Conservation (phyloP, 1,140 invertebrate species). For the Phortica variegata region DNA sequence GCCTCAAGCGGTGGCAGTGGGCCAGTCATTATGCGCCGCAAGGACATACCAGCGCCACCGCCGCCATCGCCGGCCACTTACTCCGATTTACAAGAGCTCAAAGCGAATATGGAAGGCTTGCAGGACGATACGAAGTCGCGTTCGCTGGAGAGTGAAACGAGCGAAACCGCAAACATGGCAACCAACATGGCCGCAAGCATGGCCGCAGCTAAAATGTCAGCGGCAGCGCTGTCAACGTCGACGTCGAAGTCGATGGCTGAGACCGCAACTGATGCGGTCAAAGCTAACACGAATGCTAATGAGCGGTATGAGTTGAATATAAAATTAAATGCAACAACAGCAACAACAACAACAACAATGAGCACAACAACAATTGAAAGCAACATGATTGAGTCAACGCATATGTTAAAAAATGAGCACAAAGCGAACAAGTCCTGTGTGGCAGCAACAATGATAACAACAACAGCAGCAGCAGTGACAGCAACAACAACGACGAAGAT, state of each 20-base stretch:
- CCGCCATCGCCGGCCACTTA: constrained; percentile 50
- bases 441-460: background rate
- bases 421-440: too few relatives aligned
- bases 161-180: constrained; percentile 10
- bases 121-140: constrained; percentile 43
- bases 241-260: too few relatives aligned
- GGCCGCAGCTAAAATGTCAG: background rate
- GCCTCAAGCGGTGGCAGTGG: background rate
- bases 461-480: background rate
- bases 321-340: background rate
- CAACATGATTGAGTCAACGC: too few relatives aligned
- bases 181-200: background rate
- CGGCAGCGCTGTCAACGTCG: background rate
- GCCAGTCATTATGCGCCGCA: constrained; percentile 23
- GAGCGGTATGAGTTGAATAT: too few relatives aligned
- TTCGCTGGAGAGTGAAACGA: constrained; percentile 30
- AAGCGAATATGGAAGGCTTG: constrained; percentile 43
- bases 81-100: constrained; percentile 45
- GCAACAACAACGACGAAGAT: background rate
- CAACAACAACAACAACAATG: background rate
- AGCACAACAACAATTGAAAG: background rate
- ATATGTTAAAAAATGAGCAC: too few relatives aligned
- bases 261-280: too few relatives aligned
- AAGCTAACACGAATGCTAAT: too few relatives aligned
- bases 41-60: constrained; percentile 46